Conservation (phyloP, 2,888 invertebrate genomes). For the Odontocerum albicorne region DNA sequence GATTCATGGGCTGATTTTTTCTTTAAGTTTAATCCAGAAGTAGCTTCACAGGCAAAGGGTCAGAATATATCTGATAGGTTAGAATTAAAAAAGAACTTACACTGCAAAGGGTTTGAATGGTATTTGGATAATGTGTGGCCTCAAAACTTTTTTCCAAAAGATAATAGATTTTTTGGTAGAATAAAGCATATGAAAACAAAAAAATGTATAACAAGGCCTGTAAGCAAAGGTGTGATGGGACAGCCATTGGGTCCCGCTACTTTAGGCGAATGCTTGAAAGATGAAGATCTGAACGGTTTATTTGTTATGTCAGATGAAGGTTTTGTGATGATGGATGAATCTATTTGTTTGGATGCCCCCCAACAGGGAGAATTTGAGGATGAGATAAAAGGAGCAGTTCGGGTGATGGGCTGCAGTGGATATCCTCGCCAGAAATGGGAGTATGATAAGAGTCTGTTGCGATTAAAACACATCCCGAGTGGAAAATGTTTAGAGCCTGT, state of each 20-base stretch:
- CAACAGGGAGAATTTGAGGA: slow-evolving; percentile 48
- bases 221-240: slow-evolving; percentile 60
- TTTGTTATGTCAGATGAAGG: slow-evolving; percentile 71
- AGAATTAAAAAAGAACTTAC: slow-evolving; percentile 67
- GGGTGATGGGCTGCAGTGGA: slow-evolving; percentile 73
- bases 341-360: slow-evolving; percentile 78
- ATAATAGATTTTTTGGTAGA: slow-evolving; percentile 87
- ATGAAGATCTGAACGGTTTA: slow-evolving; percentile 66
- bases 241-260: slow-evolving; percentile 73
- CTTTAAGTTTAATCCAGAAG: slow-evolving; percentile 80
- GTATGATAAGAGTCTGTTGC: slow-evolving; percentile 55
- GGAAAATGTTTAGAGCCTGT: slow-evolving; percentile 58
- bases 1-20: slow-evolving; percentile 95
- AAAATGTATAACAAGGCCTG: slow-evolving; percentile 66
- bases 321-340: slow-evolving; percentile 84
- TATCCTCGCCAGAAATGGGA: slow-evolving; percentile 70
- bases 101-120: slow-evolving; percentile 90
- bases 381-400: slow-evolving; percentile 62
- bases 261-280: slow-evolving; percentile 64
- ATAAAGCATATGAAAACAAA: slow-evolving; percentile 58
- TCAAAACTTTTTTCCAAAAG: slow-evolving; percentile 90
- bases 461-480: slow-evolving; percentile 56
- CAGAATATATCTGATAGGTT: slow-evolving; percentile 67
- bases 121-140: slow-evolving; percentile 95
- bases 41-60: slow-evolving; percentile 58